phyloP scores from a whole-genome alignment of 2,888 invertebrate genomes.

The Melolontha melolontha region DNA sequence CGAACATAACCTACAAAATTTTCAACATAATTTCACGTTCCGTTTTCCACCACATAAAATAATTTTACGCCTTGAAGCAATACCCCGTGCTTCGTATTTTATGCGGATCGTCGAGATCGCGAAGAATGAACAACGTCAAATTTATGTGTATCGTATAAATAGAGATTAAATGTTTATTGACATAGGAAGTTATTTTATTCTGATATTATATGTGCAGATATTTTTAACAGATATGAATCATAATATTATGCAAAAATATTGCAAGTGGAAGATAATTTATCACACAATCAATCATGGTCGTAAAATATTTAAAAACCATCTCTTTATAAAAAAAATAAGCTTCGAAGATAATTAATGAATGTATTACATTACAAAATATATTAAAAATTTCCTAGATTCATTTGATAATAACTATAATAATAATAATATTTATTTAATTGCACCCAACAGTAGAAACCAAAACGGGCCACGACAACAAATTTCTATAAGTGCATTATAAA shows the following conservation, averaged over 20 bases:
- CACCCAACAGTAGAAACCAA: no score
- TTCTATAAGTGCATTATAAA: no score
- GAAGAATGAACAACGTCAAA: slow-evolving; percentile 8
- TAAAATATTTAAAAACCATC: background rate
- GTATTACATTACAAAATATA: no score
- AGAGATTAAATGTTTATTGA: slow-evolving; percentile 20
- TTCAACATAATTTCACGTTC: slow-evolving; percentile 25
- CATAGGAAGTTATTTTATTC: slow-evolving; percentile 21
- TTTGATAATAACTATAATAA: no score
- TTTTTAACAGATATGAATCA: background rate
- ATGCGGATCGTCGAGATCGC: background rate
- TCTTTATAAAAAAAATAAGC: background rate
- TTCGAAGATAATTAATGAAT: no score
- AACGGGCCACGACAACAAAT: no score
- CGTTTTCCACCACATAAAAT: slow-evolving; percentile 23
- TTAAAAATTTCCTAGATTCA: no score
- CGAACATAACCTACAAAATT: slow-evolving; percentile 27
- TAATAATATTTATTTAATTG: no score
- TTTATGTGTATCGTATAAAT: slow-evolving; percentile 27
- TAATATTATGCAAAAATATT: no score
- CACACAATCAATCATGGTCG: no score
- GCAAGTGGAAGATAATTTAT: no score
- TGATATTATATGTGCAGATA: slow-evolving; percentile 10
- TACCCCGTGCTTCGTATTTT: background rate
- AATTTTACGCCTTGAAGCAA: slow-evolving; percentile 25